Conservation (phyloP, 2,797 vertebrate species). For the Otus scops region DNA sequence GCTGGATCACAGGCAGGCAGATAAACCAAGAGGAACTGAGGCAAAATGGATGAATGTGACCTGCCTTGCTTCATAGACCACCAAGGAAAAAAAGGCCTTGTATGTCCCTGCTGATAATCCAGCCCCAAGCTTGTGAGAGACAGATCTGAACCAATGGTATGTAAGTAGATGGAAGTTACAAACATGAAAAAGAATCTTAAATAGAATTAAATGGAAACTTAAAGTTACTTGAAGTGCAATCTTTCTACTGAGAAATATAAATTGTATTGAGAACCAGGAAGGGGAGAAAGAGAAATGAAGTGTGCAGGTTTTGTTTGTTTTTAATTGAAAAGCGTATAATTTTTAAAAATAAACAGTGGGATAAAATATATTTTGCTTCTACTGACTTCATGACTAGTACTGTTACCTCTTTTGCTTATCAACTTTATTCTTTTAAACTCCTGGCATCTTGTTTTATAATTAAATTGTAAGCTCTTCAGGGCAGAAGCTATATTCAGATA, state of each 20-base stretch:
- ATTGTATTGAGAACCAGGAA: not conserved
- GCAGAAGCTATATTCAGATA: conserved; percentile 38
- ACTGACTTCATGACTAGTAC: not conserved
- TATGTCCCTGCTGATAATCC: not conserved
- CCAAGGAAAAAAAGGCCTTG: not conserved
- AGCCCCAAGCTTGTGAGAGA: not conserved
- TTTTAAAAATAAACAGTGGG: not conserved
- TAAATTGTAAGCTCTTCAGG: conserved; percentile 14
- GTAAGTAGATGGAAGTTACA: not conserved
- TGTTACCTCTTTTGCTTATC: not conserved
- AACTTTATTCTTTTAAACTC: not conserved
- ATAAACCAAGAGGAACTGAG: not conserved
- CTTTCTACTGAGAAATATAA: not conserved
- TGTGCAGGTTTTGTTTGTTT: not conserved
- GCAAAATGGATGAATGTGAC: not conserved
- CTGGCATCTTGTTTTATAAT: not conserved
- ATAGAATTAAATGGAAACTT: not conserved
- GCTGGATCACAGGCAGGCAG: not conserved
- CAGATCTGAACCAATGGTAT: not conserved
- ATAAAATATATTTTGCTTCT: not conserved
- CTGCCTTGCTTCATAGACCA: not conserved
- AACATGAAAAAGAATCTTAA: not conserved
- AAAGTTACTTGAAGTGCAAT: not conserved
- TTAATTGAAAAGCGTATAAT: not conserved
- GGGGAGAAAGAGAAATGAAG: not conserved